Base-by-base conservation (phyloP, 2,888 invertebrate species). In the Heliconius sara region DNA sequence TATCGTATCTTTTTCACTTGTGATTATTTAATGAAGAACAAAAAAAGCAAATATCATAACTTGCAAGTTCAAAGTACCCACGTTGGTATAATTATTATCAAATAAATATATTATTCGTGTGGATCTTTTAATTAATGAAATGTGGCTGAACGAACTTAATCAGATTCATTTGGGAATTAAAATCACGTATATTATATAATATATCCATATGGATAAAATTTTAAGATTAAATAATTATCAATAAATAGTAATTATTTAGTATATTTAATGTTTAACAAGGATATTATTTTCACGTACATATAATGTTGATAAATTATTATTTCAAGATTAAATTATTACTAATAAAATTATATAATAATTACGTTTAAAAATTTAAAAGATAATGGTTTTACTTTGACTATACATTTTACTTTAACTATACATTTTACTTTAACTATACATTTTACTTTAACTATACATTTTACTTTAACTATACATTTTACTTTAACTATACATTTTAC, bases 191-290 rank as follows among this genome's bases (percentile, higher is more conserved):
- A 39, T 68, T 63, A 71, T n/a, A n/a, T n/a, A n/a, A n/a, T n/a
- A n/a, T n/a, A n/a, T n/a, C n/a, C n/a, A n/a, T 76, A 76, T 79
- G 65, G 76, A 76, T 76, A 52, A 79, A 76, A 76, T 71, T 71
- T 52, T 65, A 71, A 76, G 76, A 76, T 76, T 22, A 70, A 52
- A 57, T 63, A 39, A 39, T 60, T 34, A 27, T 70, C 6, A 13
- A 39, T 13, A 68, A 68, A 39, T n/a, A 57, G 3, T 52, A n/a
- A 3, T 57, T 22, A 3, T 39, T n/a, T 68, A 9, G 16, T 25
- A 47, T 7, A 16, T 16, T 70, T 19, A 43, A 43, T 7, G 25
- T 16, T 43, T 70, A n/a, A 68, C 6, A 6, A 47, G 47, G 25
- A 70, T 70, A 16, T 25, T 25, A 4, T 3, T 27, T 65, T 60